These are phyloP conservation scores for Phyllostomus discolor DNA, from an alignment of 2,113 vertebrate species.

Conservation along the genomic window DNA sequence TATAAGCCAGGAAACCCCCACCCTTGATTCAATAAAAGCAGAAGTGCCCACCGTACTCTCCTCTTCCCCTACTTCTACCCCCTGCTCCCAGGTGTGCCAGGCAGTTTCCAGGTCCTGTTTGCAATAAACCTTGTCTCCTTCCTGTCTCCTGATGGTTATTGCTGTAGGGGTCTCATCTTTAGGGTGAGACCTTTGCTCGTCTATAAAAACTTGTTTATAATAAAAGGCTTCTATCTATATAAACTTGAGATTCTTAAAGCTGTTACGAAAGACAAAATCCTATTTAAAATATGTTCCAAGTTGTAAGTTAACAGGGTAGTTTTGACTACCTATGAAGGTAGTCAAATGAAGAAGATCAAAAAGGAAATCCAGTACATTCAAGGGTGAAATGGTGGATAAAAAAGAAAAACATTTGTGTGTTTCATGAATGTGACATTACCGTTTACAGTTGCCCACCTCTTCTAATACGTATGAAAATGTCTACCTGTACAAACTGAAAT, in stretches of 20 bases:
- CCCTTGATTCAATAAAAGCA: too few relatives aligned
- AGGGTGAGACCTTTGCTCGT: not conserved
- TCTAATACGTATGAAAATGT: not conserved
- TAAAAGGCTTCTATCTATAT: not conserved
- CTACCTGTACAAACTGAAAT: not conserved
- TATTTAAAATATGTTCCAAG: not conserved
- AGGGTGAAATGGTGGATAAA: not conserved
- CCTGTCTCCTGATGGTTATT: not conserved
- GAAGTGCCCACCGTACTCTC: too few relatives aligned
- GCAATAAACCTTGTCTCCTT: not conserved
- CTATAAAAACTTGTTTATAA: not conserved
- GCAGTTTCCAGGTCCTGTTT: not conserved
- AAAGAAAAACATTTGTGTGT: not conserved
- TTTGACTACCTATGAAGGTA: too few relatives aligned
- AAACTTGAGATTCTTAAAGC: not conserved
- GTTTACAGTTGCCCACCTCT: not conserved
- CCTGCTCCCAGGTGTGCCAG: not conserved
- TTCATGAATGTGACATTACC: not conserved
- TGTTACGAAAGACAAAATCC: not conserved
- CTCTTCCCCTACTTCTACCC: too few relatives aligned
- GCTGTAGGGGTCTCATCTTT: not conserved
- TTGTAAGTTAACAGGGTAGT: not conserved
- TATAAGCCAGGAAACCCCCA: not conserved
- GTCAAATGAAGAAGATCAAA: not conserved
- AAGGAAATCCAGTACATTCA: not conserved